phyloP scores from a whole-genome alignment of 92 coral and sea anemone species.

The Ricordea florida region DNA sequence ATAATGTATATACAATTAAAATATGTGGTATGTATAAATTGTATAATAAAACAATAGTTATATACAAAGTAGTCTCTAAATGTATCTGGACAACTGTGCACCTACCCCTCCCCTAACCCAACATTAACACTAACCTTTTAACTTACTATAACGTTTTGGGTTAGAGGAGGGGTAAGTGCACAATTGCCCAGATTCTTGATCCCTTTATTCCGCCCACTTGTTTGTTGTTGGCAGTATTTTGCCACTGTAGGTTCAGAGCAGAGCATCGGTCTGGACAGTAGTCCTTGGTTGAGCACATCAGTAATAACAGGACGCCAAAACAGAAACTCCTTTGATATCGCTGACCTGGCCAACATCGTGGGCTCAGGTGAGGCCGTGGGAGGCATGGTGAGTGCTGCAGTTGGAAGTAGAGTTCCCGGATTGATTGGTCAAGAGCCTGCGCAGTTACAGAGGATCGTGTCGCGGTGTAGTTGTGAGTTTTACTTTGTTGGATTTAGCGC shows the following conservation, averaged over 20 bases:
- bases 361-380: conserved; percentile 98
- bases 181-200: not conserved
- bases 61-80: too few relatives aligned
- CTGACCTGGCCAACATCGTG: conserved; percentile 89
- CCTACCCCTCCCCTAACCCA: too few relatives aligned
- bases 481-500: conserved; percentile 87
- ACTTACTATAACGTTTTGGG: too few relatives aligned
- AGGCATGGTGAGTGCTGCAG: conserved; percentile 79
- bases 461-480: conserved; percentile 95
- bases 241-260: conserved; percentile 94
- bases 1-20: too few relatives aligned
- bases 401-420: conserved; percentile 65
- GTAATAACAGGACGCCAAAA: conserved; percentile 87
- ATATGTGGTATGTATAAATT: too few relatives aligned
- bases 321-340: conserved; percentile 81
- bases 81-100: too few relatives aligned
- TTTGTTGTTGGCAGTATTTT: conserved; percentile 68
- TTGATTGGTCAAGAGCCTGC: conserved; percentile 76
- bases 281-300: conserved; percentile 90
- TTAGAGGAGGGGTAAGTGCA: too few relatives aligned
- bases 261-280: conserved; percentile 69
- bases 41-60: too few relatives aligned
- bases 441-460: conserved; percentile 93
- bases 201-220: not conserved
- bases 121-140: too few relatives aligned